These are phyloP conservation scores for Trichacis sp. DNA, from an alignment of 2,888 invertebrate species.

Conservation along the genomic window DNA sequence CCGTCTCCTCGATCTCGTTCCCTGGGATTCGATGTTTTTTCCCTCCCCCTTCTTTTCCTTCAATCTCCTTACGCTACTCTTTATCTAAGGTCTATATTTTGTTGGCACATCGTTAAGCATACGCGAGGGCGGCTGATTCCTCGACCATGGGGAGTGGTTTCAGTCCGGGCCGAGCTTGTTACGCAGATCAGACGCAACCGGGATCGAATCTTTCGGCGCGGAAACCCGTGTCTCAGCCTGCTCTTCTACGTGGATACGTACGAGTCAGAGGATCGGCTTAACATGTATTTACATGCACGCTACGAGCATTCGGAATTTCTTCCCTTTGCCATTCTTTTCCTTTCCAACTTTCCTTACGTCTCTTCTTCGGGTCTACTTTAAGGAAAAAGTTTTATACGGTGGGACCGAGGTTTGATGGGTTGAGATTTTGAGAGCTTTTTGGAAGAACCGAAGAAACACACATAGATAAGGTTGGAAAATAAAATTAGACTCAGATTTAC, in stretches of 20 bases:
- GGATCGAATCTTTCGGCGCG: conserved; percentile 57
- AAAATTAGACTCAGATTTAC: too few species aligned
- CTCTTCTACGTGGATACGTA: conserved; percentile 39
- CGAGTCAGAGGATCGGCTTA: conserved; percentile 43
- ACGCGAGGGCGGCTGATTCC: conserved; percentile 56
- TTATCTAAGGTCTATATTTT: conserved; percentile 63
- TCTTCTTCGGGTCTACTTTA: too few species aligned
- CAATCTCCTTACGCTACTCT: conserved; percentile 65
- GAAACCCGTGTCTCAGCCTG: conserved; percentile 43
- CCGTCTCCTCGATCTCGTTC: conserved; percentile 31
- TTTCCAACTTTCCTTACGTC: conserved; percentile 16
- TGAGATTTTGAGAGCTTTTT: too few species aligned
- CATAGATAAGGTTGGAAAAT: too few species aligned
- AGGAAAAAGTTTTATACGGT: too few species aligned
- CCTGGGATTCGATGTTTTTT: conserved; percentile 21
- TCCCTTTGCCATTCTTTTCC: conserved; percentile 23
- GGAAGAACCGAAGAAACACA: too few species aligned
- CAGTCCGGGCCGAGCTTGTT: conserved; percentile 56
- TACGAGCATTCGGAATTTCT: conserved; percentile 43
- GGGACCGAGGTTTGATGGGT: too few species aligned
- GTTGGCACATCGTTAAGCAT: conserved; percentile 67
- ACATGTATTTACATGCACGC: conserved; percentile 44
- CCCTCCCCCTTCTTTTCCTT: conserved; percentile 41
- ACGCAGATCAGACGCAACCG: conserved; percentile 60
- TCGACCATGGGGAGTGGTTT: conserved; percentile 35